phyloP scores from a whole-genome alignment of 1,140 invertebrate genomes.

The Helicoverpa zea region DNA sequence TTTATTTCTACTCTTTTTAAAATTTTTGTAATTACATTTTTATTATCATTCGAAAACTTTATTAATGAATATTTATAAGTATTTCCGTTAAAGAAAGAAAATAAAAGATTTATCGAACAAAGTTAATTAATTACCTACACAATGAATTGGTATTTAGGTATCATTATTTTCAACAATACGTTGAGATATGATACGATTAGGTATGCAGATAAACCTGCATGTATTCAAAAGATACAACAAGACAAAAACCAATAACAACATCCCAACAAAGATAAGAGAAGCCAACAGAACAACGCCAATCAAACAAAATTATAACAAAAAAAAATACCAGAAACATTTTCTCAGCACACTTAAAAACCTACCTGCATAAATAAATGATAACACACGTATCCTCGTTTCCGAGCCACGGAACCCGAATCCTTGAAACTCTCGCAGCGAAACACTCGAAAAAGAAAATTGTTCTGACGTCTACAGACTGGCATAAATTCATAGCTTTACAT shows the following conservation, averaged over 20 bases:
- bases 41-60: background rate
- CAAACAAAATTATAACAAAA: background rate
- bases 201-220: no score
- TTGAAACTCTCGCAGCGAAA: slow-evolving; percentile 59
- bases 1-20: background rate
- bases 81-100: background rate
- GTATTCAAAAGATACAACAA: no score
- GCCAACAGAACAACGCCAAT: no score
- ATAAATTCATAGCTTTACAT: slow-evolving; percentile 77
- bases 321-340: background rate
- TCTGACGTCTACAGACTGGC: slow-evolving; percentile 66
- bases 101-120: no score
- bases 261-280: no score
- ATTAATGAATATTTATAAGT: background rate
- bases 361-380: slow-evolving; percentile 11
- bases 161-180: no score
- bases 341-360: background rate
- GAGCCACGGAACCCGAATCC: slow-evolving; percentile 51
- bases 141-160: no score
- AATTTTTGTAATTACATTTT: background rate
- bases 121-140: no score
- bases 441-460: slow-evolving; percentile 73
- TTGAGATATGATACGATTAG: no score
- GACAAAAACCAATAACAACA: no score
- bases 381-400: slow-evolving; percentile 5